Percentiles rank a stretch among this genome's conserved stretches.
These are phyloP conservation scores for Salvelinus alpinus DNA, from an alignment of 2,113 vertebrate genomes.

Conservation along the genomic window DNA sequence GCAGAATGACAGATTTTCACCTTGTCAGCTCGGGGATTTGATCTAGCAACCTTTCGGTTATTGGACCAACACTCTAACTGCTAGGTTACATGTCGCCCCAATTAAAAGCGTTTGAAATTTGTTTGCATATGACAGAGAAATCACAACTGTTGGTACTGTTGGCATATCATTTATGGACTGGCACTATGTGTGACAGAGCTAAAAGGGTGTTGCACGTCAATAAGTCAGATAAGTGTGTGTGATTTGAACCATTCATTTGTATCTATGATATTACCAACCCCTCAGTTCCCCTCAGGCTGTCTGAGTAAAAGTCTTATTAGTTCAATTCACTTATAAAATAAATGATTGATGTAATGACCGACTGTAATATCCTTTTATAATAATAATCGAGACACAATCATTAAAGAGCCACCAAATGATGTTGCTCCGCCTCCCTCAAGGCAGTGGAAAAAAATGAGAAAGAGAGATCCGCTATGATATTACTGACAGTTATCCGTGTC, in stretches of 20 bases:
- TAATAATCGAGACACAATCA: constrained; percentile 56
- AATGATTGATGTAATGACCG: constrained; percentile 43
- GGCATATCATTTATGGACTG: constrained; percentile 7
- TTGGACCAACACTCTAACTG: too few relatives aligned
- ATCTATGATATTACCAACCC: constrained; percentile 34
- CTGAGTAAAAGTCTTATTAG: constrained; percentile 35
- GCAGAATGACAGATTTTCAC: too few relatives aligned
- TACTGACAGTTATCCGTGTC: neutral
- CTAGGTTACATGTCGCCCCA: too few relatives aligned
- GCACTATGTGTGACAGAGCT: constrained; percentile 33
- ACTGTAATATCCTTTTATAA: constrained; percentile 57
- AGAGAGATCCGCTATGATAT: neutral
- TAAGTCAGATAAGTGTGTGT: constrained; percentile 45
- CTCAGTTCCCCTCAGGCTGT: constrained; percentile 15
- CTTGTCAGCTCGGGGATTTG: too few relatives aligned
- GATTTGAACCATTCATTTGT: constrained; percentile 42
- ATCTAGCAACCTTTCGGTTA: too few relatives aligned
- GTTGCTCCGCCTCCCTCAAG: constrained; percentile 44
- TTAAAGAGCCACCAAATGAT: constrained; percentile 54
- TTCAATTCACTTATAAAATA: constrained; percentile 42
- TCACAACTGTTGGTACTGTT: too few relatives aligned
- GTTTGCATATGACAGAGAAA: too few relatives aligned
- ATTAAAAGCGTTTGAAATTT: too few relatives aligned
- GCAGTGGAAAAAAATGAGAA: constrained; percentile 25
- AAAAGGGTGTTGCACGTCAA: constrained; percentile 44